Base-by-base conservation (phyloP, 1,140 invertebrate genomes). In the Drosophila grimshawi region DNA sequence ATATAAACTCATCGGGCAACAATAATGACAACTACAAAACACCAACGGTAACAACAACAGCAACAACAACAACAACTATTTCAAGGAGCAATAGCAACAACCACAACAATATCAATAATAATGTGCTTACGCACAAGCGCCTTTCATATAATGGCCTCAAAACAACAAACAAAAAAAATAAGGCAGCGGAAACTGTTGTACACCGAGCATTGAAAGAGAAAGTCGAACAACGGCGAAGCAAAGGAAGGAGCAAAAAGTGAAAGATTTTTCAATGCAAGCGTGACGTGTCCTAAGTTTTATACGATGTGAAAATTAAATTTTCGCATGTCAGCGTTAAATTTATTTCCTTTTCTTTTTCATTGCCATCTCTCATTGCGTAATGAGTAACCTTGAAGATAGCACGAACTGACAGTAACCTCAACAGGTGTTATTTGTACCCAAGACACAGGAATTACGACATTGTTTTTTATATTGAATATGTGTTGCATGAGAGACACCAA, bases 261-360 rank as follows among this genome's bases (percentile, higher is more conserved):
- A 43, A 11, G 59, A 78, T 71, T 80, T 80, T 77, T 68, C 51
- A 66, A 45, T 63, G 72, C 79, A 76, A 88, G 85, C 83, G 78
- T 88, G 83, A 86, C 83, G 63, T 56, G 78, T 67, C 65, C 49
- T 73, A 74, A 86, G 83, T 79, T 83, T 80, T 68, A 59, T 57
- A 63, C 45, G 72, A 80, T 66, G 80, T 77, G 83, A 71, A 88
- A 88, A 88, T 83, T 83, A 83, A 88, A 83, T 88, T 83, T 80
- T 89, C 66, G 83, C 83, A 88, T 88, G 83, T 80, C 85, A 83
- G 63, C 63, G 39, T 52, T 51, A 51, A 83, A 88, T 88, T 88
- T 78, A 80, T 86, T 79, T 39, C 39, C 35, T 49, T 63, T 35
- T 61, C 19, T 48, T 35, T 57, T 60, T 32, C 5, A 32, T 27